Evolutionary conservation across 53 echinoderm and acorn worm genomes (phyloP).

Genomic region (Paelopatides confundens): DNA sequence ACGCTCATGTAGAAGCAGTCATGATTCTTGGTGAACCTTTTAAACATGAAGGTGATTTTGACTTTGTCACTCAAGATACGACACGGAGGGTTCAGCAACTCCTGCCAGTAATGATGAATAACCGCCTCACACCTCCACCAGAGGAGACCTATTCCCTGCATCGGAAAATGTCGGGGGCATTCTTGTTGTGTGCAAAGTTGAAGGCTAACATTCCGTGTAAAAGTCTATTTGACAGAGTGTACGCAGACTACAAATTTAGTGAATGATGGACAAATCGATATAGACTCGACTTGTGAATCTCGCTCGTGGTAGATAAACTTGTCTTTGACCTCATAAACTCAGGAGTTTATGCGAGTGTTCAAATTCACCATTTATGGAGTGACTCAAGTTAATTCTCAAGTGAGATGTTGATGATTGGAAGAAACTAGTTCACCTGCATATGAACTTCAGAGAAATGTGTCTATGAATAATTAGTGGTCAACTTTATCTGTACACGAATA

Average conservation of each 20-base stretch:
- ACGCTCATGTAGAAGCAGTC: conserved; percentile 94
- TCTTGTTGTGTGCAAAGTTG: conserved; percentile 92
- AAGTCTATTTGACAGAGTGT: conserved; percentile 82
- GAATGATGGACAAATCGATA: conserved; percentile 12
- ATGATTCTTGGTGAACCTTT: conserved; percentile 98
- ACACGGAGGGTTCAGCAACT: conserved; percentile 86
- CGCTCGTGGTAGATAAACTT: no score
- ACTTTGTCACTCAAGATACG: conserved; percentile 89
- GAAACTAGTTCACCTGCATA: no score
- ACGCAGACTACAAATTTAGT: conserved; percentile 44
- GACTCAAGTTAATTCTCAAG: no score
- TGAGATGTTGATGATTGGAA: no score
- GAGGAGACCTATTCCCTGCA: conserved; percentile 97
- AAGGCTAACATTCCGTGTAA: conserved; percentile 89
- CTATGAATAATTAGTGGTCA: no score
- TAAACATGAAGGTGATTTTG: conserved; percentile 59
- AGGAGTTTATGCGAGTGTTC: no score
- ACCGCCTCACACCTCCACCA: conserved; percentile 89
- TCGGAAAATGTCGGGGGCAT: conserved; percentile 93
- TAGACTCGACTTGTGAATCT: no score
- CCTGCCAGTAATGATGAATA: conserved; percentile 81
- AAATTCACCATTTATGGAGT: no score
- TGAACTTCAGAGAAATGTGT: no score
- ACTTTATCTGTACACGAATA: no score
- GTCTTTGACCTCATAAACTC: no score